Evolutionary conservation across 2,888 invertebrate species (phyloP).

Genomic region (Cerceris rybyensis): DNA sequence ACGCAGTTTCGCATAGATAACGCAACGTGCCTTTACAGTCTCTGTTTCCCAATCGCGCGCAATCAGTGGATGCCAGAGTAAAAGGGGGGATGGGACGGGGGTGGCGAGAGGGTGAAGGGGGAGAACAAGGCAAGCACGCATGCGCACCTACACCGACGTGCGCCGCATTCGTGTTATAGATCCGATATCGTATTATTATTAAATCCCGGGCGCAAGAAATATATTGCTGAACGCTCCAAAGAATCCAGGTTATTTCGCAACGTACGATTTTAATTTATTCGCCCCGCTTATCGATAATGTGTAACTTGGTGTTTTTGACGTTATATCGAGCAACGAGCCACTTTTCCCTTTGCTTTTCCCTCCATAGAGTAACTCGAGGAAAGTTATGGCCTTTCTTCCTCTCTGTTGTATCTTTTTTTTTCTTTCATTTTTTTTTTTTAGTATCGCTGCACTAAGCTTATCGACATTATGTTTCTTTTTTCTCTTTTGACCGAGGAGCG

Average conservation of each 20-base stretch:
- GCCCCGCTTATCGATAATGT: conserved; percentile 23
- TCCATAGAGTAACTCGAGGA: not conserved
- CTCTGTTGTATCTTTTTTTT: not conserved
- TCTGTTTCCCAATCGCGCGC: conserved; percentile 55
- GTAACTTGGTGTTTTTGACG: not conserved
- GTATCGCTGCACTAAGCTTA: not conserved
- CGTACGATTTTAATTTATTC: conserved; percentile 41
- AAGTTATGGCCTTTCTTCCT: not conserved
- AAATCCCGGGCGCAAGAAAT: conserved; percentile 47
- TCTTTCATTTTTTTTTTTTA: not conserved
- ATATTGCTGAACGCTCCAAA: conserved; percentile 39
- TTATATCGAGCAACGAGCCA: not conserved
- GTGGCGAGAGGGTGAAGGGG: not conserved
- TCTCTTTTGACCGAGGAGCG: not conserved
- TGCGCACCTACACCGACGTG: conserved; percentile 8
- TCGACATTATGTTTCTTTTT: not conserved
- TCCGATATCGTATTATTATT: conserved; percentile 60
- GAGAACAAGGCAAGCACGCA: not conserved
- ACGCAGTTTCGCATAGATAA: conserved; percentile 54
- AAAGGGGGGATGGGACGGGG: not conserved
- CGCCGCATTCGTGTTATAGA: conserved; percentile 42
- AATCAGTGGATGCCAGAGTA: conserved; percentile 33
- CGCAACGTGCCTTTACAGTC: conserved; percentile 47
- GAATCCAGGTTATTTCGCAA: conserved; percentile 38
- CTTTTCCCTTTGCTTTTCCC: not conserved